Evolutionary conservation across 2,113 vertebrate genomes (phyloP).

Genomic region (Lagopus muta): DNA sequence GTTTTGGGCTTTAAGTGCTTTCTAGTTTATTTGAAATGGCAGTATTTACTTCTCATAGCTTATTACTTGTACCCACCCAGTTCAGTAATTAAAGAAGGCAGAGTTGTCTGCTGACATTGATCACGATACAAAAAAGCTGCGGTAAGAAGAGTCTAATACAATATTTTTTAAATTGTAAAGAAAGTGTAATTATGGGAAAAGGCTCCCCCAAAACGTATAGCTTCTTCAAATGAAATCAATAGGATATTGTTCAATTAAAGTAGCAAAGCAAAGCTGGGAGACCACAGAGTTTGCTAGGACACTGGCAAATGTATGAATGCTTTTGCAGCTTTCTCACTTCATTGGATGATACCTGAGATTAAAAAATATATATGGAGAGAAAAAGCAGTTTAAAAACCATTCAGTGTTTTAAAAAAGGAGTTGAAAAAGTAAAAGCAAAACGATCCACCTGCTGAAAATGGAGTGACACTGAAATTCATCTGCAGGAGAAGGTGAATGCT

Average conservation of each 20-base stretch:
- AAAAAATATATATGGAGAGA: not conserved
- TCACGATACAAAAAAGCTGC: slow-evolving; percentile 59
- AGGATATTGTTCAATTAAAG: not conserved
- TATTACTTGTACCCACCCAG: slow-evolving; percentile 68
- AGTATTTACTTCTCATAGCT: slow-evolving; percentile 64
- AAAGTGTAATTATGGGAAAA: slow-evolving; percentile 4
- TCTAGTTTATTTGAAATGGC: slow-evolving; percentile 68
- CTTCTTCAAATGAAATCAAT: not conserved
- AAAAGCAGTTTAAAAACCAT: not conserved
- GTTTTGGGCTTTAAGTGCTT: slow-evolving; percentile 31
- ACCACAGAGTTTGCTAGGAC: not conserved
- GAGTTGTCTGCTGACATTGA: slow-evolving; percentile 61
- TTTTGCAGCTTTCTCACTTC: not conserved
- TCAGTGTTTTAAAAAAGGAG: not conserved
- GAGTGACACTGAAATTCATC: not conserved
- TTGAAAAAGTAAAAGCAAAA: not conserved
- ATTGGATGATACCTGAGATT: not conserved
- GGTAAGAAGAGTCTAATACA: slow-evolving; percentile 30
- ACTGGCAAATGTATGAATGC: not conserved
- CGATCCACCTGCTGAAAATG: not conserved
- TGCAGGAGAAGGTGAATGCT: not conserved
- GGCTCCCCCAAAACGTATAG: not conserved
- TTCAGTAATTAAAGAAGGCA: slow-evolving; percentile 68
- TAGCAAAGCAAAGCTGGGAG: not conserved
- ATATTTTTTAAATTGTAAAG: slow-evolving; percentile 23